phyloP scores from a whole-genome alignment of 2,888 invertebrate genomes.

The Monopis laevigella region DNA sequence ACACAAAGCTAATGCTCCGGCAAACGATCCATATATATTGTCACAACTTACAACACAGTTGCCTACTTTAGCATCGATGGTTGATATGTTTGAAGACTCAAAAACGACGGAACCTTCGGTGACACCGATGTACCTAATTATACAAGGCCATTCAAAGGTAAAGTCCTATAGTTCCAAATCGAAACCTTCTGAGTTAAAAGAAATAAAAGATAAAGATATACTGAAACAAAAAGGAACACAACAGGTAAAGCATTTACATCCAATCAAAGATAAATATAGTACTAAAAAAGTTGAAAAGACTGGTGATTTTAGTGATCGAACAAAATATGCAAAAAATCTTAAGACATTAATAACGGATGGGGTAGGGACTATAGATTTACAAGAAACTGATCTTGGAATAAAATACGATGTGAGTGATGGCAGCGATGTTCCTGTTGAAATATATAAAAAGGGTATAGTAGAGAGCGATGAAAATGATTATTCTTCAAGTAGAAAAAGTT shows the following conservation, averaged over 20 bases:
- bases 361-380: slow-evolving; percentile 61
- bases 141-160: slow-evolving; percentile 87
- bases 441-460: slow-evolving; percentile 70
- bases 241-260: slow-evolving; percentile 68
- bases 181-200: slow-evolving; percentile 39
- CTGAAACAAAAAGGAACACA: slow-evolving; percentile 55
- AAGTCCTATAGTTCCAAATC: slow-evolving; percentile 80
- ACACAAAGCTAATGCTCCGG: slow-evolving; percentile 28
- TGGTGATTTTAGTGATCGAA: slow-evolving; percentile 28
- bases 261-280: slow-evolving; percentile 37
- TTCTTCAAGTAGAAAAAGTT: slow-evolving; percentile 24
- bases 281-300: slow-evolving; percentile 35
- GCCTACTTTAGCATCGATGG: slow-evolving; percentile 59
- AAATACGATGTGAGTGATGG: slow-evolving; percentile 68
- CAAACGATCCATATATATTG: slow-evolving; percentile 51
- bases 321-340: slow-evolving; percentile 42
- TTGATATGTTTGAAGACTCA: slow-evolving; percentile 51
- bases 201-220: slow-evolving; percentile 56
- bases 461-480: slow-evolving; percentile 58
- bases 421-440: slow-evolving; percentile 58
- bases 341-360: slow-evolving; percentile 46
- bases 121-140: slow-evolving; percentile 78
- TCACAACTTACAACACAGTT: slow-evolving; percentile 59
- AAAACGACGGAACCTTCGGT: slow-evolving; percentile 56
- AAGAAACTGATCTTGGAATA: slow-evolving; percentile 66